A percentile compares a stretch with the other conserved stretches of the same genome.
phyloP scores from a whole-genome alignment of 2,888 invertebrate species.

The Xanthostigma xanthostigma region DNA sequence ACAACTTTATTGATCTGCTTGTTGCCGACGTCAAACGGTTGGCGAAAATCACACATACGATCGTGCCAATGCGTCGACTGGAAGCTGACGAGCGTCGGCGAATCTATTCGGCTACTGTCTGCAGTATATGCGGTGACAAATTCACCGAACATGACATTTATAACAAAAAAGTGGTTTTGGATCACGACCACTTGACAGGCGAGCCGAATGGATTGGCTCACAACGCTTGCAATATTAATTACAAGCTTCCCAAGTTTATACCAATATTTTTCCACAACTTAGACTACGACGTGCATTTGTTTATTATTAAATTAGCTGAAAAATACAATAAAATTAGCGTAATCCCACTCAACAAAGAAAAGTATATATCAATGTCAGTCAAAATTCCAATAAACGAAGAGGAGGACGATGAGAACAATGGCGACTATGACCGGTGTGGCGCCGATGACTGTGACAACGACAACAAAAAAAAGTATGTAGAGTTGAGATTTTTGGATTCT shows the following conservation, averaged over 20 bases:
- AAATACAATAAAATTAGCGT: slow-evolving; percentile 4
- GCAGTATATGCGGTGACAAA: slow-evolving; percentile 1
- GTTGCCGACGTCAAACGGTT: too few species aligned
- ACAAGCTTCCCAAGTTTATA: slow-evolving; percentile 9
- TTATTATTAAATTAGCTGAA: slow-evolving; percentile 11
- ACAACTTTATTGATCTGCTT: too few species aligned
- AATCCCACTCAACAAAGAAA: slow-evolving; percentile 16
- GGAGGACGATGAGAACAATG: too few species aligned
- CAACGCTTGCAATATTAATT: slow-evolving; percentile 14
- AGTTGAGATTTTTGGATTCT: slow-evolving; percentile 12
- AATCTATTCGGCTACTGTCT: not conserved
- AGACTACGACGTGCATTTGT: slow-evolving; percentile 8
- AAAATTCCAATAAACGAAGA: too few species aligned
- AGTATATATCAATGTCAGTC: slow-evolving; percentile 13
- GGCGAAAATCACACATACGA: too few species aligned
- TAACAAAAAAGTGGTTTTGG: too few species aligned
- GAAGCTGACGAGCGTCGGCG: not conserved
- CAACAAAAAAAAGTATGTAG: slow-evolving; percentile 1
- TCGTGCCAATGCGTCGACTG: too few species aligned
- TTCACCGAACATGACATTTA: not conserved
- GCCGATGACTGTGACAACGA: slow-evolving; percentile 1
- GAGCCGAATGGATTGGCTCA: slow-evolving; percentile 9
- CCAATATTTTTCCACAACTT: slow-evolving; percentile 15
- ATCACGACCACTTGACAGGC: slow-evolving; percentile 12
- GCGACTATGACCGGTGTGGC: too few species aligned